Evolutionary conservation across 2,888 invertebrate genomes (phyloP), one percentile per base, ranked within the genome.

Genomic region (Ethmia dodecea): DNA sequence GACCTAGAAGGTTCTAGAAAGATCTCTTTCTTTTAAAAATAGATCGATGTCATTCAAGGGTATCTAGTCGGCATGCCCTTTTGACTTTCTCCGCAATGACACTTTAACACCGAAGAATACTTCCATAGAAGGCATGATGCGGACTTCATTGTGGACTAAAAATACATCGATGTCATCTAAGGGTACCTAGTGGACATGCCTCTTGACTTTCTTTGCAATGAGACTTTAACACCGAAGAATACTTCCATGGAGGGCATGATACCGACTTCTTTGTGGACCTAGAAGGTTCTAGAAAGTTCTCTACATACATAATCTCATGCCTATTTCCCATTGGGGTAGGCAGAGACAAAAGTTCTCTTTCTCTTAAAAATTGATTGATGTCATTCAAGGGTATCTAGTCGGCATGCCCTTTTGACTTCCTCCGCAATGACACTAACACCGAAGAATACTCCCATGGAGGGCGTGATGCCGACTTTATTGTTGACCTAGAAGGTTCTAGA

Each of bases 241-340:
- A 90, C 91, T 10, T 93, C 95, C 12, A 95, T 95, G 70, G 98
- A 98, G 72, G 95, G 95, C 30, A 92, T 98, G 60, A 92, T 98
- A 90, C 98, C 98, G 2, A 94, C 94, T 16, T 89, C 94, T 1
- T 86, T 98, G 12, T 99, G 98, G 97, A 97, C 97, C 11, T 96
- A 22, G 22, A 22, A 3, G n/a, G 3, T 22, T 22, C n/a, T n/a
- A n/a, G n/a, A n/a, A n/a, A n/a, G n/a, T n/a, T n/a, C n/a, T n/a
- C n/a, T n/a, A n/a, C n/a, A n/a, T n/a, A n/a, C n/a, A n/a, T n/a
- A n/a, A n/a, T n/a, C n/a, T n/a, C n/a, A n/a, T n/a, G n/a, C n/a
- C n/a, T n/a, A n/a, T n/a, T n/a, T n/a, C n/a, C n/a, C n/a, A n/a
- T n/a, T n/a, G n/a, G n/a, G n/a, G n/a, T n/a, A n/a, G n/a, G n/a